Base-by-base conservation (phyloP, 2,888 invertebrate species). In the Willowsia nigromaculata region DNA sequence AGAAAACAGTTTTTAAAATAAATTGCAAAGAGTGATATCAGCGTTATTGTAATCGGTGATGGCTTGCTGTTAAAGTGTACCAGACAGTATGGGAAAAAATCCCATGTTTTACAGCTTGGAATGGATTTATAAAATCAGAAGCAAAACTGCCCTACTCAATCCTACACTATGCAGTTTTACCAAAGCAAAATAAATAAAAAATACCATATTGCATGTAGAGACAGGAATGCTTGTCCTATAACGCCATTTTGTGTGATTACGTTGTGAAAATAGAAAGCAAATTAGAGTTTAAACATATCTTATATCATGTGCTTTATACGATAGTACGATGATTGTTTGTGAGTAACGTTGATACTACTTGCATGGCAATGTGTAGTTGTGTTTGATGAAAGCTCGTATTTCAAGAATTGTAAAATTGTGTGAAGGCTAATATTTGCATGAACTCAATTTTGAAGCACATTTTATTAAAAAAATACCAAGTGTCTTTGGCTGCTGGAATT, bases 41-140 rank as follows among this genome's bases (percentile, higher is more conserved):
- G n/a, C 76, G 9, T 76, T 30, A 30, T 53, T 53, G 11, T 80
- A 59, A 59, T 80, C 22, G 22, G 7, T 59, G 13, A 59, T 56
- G 59, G 80, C 59, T 15, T 25, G 43, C 25, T 47, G 71, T 25
- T 43, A 59, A 25, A 80, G 15, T 56, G 33, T 56, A 40, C 37
- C 18, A 80, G 80, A 13, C 37, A 40, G 56, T 40, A 40, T 82
- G 82, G 82, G 82, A 82, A 82, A 80, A 82, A 82, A 7, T 82
- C 82, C 27, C 82, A 82, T 82, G 47, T 47, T 65, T 76, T 80
- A 56, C 56, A 40, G 40, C 37, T 37, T 56, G 15, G 27, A 43
- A 37, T n/a, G 56, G 37, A 40, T 59, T 56, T 33, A 53, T 53
- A 18, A 78, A 37, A 22, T 53, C 33, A 37, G 2, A n/a, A 53